These are phyloP conservation scores for Cantharis nigra DNA, from an alignment of 2,888 invertebrate species.

Conservation along the genomic window DNA sequence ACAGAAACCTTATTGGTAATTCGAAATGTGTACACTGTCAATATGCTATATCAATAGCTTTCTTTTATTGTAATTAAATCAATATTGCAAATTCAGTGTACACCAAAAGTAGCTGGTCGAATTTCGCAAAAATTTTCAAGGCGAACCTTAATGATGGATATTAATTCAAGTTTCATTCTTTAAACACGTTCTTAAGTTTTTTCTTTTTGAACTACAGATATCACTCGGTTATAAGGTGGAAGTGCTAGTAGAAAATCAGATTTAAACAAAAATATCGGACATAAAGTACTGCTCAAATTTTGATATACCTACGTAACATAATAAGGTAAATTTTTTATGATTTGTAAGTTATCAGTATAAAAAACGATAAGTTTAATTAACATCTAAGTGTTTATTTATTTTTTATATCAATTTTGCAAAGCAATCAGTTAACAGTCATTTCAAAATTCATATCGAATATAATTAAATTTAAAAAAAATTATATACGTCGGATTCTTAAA, in stretches of 20 bases:
- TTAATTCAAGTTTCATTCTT: background rate
- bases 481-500: too few relatives aligned
- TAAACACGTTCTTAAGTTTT: background rate
- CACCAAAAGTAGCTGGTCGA: background rate
- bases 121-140: background rate
- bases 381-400: background rate
- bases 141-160: background rate
- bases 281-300: background rate
- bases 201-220: background rate
- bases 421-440: background rate
- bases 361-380: background rate
- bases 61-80: background rate
- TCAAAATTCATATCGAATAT: background rate
- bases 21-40: background rate
- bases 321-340: background rate
- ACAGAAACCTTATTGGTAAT: background rate
- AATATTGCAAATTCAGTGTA: background rate
- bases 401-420: background rate
- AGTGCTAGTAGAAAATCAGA: background rate
- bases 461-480: background rate
- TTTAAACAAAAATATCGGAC: background rate
- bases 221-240: background rate
- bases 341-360: background rate
- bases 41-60: background rate
- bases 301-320: background rate